phyloP scores from a whole-genome alignment of 2,797 vertebrate species.

The Crypturellus tataupa region DNA sequence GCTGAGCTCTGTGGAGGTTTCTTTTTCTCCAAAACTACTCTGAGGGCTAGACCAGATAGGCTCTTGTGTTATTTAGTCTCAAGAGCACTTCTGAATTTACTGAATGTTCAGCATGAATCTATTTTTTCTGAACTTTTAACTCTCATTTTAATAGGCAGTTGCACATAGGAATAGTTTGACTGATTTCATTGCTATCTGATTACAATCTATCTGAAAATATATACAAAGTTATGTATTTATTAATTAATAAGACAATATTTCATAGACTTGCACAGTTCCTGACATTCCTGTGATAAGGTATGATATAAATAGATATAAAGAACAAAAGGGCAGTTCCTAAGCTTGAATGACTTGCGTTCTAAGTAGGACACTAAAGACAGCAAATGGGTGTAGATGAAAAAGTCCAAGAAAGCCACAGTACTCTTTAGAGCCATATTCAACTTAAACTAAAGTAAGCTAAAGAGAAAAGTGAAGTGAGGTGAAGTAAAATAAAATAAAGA shows the following conservation, averaged over 20 bases:
- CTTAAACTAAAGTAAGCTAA: not conserved
- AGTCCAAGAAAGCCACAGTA: not conserved
- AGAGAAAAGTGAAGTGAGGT: not conserved
- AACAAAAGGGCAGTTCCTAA: rapidly evolving
- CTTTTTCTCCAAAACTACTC: not conserved
- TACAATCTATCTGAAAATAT: not conserved
- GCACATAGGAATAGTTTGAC: not conserved
- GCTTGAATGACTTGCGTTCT: not conserved
- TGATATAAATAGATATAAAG: not conserved
- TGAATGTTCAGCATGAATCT: not conserved
- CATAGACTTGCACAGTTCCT: not conserved
- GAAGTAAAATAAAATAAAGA: too few relatives aligned
- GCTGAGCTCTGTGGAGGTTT: not conserved
- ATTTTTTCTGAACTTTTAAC: not conserved
- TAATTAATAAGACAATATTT: not conserved
- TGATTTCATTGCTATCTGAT: not conserved
- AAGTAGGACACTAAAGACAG: not conserved
- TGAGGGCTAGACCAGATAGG: not conserved
- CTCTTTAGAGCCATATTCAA: not conserved
- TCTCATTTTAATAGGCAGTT: not conserved
- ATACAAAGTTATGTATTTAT: not conserved
- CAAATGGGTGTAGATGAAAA: not conserved
- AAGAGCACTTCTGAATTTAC: not conserved
- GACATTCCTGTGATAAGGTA: not conserved
- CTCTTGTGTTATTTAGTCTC: not conserved